Percentiles rank a stretch among this genome's conserved stretches.
These are phyloP conservation scores for Dryobota labecula DNA, from an alignment of 2,888 invertebrate genomes.

Conservation along the genomic window DNA sequence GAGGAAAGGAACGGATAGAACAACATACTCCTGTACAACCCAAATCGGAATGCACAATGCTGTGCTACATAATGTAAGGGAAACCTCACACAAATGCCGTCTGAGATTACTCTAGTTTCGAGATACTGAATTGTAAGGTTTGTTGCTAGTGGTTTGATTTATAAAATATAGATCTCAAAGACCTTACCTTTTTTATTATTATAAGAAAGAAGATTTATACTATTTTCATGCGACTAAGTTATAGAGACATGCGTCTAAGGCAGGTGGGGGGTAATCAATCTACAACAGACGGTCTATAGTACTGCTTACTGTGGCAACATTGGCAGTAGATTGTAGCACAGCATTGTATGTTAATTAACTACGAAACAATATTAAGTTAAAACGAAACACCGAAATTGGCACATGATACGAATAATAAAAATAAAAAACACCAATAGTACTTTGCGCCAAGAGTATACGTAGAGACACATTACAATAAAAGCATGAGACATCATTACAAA, in stretches of 20 bases:
- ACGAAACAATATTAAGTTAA: constrained; percentile 56
- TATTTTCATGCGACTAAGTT: constrained; percentile 67
- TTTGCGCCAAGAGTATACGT: constrained; percentile 32
- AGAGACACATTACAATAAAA: constrained; percentile 12
- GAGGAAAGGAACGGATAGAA: constrained; percentile 52
- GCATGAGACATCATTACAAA: constrained; percentile 3
- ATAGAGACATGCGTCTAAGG: constrained; percentile 71
- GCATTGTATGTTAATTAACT: constrained; percentile 78
- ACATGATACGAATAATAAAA: constrained; percentile 9
- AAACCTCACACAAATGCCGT: constrained; percentile 87
- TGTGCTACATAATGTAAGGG: constrained; percentile 81
- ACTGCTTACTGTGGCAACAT: constrained; percentile 64
- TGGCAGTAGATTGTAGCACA: constrained; percentile 81
- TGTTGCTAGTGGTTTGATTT: constrained; percentile 14
- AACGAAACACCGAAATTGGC: constrained; percentile 44
- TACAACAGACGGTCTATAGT: constrained; percentile 68
- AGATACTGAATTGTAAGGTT: constrained; percentile 47
- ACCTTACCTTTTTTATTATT: constrained; percentile 62
- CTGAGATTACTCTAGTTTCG: constrained; percentile 55
- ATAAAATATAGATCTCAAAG: constrained; percentile 36
- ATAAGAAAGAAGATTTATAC: constrained; percentile 62
- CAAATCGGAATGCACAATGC: constrained; percentile 90
- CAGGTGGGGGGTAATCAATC: constrained; percentile 65
- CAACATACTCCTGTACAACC: constrained; percentile 62
- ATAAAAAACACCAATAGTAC: constrained; percentile 28